Conservation (phyloP, 2,888 invertebrate genomes). For the Drosophila formosana region DNA sequence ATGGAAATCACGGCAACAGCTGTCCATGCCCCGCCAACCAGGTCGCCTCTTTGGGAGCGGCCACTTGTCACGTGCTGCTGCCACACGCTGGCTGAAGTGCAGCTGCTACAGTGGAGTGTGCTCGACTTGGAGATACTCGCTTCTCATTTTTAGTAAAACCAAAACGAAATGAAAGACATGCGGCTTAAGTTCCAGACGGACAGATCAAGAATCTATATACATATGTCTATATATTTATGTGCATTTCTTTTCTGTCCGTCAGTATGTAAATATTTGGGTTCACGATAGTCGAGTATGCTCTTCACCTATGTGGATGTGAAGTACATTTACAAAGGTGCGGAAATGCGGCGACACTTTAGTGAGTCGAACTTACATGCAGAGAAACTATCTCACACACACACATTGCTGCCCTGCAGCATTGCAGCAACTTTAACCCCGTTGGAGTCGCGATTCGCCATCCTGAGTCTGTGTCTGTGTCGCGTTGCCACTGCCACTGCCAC, state of each 20-base stretch:
- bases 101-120: conserved; percentile 33
- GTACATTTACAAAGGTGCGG: conserved; percentile 34
- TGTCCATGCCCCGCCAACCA: conserved; percentile 15
- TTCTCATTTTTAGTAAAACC: neutral
- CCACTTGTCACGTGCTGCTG: conserved; percentile 52
- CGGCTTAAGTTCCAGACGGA: conserved; percentile 26
- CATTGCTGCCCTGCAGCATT: conserved; percentile 52
- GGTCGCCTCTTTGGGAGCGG: neutral
- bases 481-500: conserved; percentile 45
- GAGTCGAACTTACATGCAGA: conserved; percentile 14
- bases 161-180: neutral
- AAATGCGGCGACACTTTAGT: conserved; percentile 58
- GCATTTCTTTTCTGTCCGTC: too few relatives aligned
- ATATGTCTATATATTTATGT: too few relatives aligned
- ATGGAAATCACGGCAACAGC: conserved; percentile 57
- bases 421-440: conserved; percentile 63
- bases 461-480: conserved; percentile 4
- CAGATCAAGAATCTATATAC: too few relatives aligned
- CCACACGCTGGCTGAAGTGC: conserved; percentile 32
- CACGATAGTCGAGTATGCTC: neutral
- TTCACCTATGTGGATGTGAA: neutral
- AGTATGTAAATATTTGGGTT: too few relatives aligned
- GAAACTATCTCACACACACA: conserved; percentile 15
- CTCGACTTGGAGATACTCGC: neutral
- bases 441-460: conserved; percentile 39